Conservation (phyloP, 2,113 vertebrate genomes). For the Rhabdornis inornatus region DNA sequence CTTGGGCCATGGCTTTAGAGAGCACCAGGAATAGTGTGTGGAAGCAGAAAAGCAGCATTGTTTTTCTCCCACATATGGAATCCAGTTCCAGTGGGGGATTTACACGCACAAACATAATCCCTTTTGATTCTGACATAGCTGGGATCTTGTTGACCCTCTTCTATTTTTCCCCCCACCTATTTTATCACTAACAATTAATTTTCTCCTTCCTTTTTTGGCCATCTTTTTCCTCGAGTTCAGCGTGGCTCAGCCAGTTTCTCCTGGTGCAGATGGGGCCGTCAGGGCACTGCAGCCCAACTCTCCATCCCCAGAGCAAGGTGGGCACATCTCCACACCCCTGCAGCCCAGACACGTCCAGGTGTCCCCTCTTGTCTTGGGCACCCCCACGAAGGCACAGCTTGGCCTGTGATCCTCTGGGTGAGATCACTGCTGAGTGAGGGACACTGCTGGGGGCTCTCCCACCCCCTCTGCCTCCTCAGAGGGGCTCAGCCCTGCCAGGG, state of each 20-base stretch:
- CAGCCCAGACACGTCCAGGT: neutral
- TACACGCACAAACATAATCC: neutral
- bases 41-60: neutral
- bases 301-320: neutral
- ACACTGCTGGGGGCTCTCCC: rapidly evolving
- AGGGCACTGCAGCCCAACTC: neutral
- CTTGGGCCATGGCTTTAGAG: neutral
- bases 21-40: conserved; percentile 15
- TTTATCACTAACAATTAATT: neutral
- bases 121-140: neutral
- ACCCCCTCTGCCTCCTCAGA: neutral
- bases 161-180: neutral
- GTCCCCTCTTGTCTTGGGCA: neutral
- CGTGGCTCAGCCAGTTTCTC: neutral
- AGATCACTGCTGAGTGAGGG: rapidly evolving
- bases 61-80: conserved; percentile 13
- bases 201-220: neutral
- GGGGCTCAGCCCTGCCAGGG: too few relatives aligned
- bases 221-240: neutral
- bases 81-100: neutral
- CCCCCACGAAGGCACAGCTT: rapidly evolving
- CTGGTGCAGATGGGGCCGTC: rapidly evolving
- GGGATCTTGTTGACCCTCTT: neutral
- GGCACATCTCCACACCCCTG: neutral
- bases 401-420: too few relatives aligned